These are phyloP conservation scores for Caenorhabditis becei DNA, from an alignment of 2,888 invertebrate genomes.

Conservation along the genomic window DNA sequence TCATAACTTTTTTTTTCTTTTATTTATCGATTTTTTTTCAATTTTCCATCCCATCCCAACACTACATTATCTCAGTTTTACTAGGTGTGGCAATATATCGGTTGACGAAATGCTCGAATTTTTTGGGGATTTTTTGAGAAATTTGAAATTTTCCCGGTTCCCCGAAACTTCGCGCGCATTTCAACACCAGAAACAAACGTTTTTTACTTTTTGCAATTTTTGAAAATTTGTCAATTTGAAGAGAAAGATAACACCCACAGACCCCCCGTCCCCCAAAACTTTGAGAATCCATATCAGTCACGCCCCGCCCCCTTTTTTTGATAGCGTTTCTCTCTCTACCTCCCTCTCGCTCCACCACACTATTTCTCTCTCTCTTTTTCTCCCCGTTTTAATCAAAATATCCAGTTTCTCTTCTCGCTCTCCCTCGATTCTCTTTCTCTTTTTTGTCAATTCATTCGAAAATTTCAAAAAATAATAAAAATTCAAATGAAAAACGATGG, in stretches of 20 bases:
- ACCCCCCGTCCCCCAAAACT: neutral
- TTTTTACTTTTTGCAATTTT: slow-evolving; percentile 4
- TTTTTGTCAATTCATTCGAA: slow-evolving; percentile 1
- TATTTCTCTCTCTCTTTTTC: slow-evolving; percentile 30
- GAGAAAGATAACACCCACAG: slow-evolving; percentile 18
- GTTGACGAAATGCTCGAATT: slow-evolving; percentile 9
- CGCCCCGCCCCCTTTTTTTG: neutral
- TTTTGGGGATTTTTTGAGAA: neutral
- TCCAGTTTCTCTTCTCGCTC: neutral
- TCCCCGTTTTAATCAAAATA: neutral
- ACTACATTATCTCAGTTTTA: slow-evolving; percentile 48
- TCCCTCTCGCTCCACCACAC: slow-evolving; percentile 22
- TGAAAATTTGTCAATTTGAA: neutral
- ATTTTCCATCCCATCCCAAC: neutral
- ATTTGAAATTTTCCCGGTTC: neutral
- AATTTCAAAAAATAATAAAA: slow-evolving; percentile 3
- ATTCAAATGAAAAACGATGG: neutral
- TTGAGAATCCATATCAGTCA: slow-evolving; percentile 37
- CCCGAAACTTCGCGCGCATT: neutral
- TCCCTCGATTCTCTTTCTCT: slow-evolving; percentile 17
- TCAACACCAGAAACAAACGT: slow-evolving; percentile 9
- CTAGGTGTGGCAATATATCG: slow-evolving; percentile 59
- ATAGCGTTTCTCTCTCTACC: slow-evolving; percentile 23
- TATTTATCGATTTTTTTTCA: slow-evolving; percentile 3
- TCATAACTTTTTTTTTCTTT: slow-evolving; percentile 30